Conservation (phyloP, 2,888 invertebrate genomes). For the Tortrix viridana region DNA sequence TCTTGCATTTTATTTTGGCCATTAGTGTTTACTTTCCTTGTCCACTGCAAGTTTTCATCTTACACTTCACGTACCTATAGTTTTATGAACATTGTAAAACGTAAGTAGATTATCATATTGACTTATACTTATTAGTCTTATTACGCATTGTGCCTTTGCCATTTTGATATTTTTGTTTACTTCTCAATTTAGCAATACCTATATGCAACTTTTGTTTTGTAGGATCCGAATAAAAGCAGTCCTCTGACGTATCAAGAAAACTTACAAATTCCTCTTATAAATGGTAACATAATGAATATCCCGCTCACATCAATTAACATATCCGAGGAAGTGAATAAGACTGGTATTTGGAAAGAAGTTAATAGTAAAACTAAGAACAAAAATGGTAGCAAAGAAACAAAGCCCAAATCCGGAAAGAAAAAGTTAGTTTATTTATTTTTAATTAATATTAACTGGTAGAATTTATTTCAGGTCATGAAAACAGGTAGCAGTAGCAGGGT, state of each 20-base stretch:
- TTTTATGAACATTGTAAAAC: constrained; percentile 34
- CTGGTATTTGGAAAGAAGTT: constrained; percentile 97
- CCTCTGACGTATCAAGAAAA: constrained; percentile 85
- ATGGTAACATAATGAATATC: constrained; percentile 95
- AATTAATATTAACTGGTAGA: neutral
- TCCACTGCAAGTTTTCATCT: constrained; percentile 41
- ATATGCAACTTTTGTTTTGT: constrained; percentile 48
- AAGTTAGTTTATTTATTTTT: constrained; percentile 57
- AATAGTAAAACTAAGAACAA: constrained; percentile 84
- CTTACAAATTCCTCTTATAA: constrained; percentile 93
- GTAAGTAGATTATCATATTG: constrained; percentile 27
- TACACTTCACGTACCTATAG: constrained; percentile 31
- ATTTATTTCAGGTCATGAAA: too few species aligned
- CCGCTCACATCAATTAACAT: constrained; percentile 94
- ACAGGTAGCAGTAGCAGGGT: too few species aligned
- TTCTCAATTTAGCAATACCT: too few species aligned
- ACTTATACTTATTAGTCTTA: constrained; percentile 14
- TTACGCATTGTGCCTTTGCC: neutral
- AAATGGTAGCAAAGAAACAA: constrained; percentile 64
- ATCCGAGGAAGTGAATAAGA: constrained; percentile 96
- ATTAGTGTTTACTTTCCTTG: constrained; percentile 52
- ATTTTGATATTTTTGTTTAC: neutral
- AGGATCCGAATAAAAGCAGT: constrained; percentile 78
- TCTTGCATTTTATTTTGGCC: constrained; percentile 64
- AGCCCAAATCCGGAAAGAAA: constrained; percentile 73